Evolutionary conservation across 2,888 invertebrate genomes (phyloP).

Genomic region (Cephus nigrinus): DNA sequence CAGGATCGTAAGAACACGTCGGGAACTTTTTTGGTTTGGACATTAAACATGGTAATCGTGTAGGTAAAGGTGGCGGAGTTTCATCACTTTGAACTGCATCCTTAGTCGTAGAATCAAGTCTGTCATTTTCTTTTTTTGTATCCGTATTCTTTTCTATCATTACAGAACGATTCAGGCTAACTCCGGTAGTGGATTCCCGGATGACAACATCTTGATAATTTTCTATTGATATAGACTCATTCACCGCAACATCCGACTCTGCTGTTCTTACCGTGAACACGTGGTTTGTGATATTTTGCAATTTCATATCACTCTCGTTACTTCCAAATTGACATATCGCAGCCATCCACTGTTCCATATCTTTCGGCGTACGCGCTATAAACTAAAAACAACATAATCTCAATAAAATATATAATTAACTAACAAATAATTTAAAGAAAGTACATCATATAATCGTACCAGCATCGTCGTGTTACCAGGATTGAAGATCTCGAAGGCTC

Average conservation of each 20-base stretch:
- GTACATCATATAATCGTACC: conserved; percentile 27
- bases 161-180: neutral
- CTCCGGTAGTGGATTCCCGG: neutral
- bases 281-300: neutral
- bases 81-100: neutral
- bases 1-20: conserved; percentile 25
- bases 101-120: neutral
- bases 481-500: conserved; percentile 57
- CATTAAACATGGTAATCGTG: conserved; percentile 46
- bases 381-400: conserved; percentile 39
- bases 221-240: conserved; percentile 23
- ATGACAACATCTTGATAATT: conserved; percentile 33
- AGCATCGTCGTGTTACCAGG: conserved; percentile 56
- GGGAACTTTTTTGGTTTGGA: conserved; percentile 40
- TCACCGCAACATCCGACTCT: neutral
- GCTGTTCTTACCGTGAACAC: no score
- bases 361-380: conserved; percentile 49
- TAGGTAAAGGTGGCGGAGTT: conserved; percentile 42
- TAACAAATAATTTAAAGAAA: neutral
- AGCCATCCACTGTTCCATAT: conserved; percentile 61
- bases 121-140: neutral
- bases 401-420: neutral
- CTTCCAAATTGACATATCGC: conserved; percentile 39
- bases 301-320: neutral
- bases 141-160: neutral